Evolutionary conservation across 2,113 vertebrate species (phyloP).

Genomic region (Dermatemys mawii): DNA sequence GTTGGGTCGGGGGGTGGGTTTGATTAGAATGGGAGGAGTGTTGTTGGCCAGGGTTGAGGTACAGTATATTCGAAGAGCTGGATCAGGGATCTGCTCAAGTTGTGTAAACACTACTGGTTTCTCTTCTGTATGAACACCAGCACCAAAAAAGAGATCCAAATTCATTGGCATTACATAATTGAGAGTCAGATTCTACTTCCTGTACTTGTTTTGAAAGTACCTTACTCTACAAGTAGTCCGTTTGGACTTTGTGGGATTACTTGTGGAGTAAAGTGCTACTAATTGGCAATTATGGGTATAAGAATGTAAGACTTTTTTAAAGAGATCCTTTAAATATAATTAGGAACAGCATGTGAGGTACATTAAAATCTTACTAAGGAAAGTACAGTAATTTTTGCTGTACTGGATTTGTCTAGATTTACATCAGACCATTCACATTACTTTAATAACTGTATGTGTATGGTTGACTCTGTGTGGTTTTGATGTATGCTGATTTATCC

Average conservation of each 20-base stretch:
- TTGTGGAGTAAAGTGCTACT: neutral
- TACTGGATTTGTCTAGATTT: neutral
- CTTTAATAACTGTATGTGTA: rapidly evolving
- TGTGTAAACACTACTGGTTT: neutral
- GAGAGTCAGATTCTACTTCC: neutral
- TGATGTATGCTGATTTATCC: neutral
- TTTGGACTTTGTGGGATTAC: neutral
- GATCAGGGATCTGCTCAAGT: neutral
- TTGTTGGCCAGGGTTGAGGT: neutral
- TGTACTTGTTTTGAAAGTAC: neutral
- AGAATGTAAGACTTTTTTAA: neutral
- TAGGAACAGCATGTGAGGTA: neutral
- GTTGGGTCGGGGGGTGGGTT: neutral
- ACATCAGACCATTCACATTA: rapidly evolving
- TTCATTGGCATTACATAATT: neutral
- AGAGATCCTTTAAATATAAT: neutral
- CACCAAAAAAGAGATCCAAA: neutral
- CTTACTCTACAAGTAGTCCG: neutral
- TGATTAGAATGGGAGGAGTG: neutral
- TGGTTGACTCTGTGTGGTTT: neutral
- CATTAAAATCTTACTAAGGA: neutral
- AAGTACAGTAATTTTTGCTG: rapidly evolving
- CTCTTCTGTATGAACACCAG: neutral
- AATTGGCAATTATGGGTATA: neutral
- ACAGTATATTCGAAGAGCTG: neutral